Evolutionary conservation across 2,113 vertebrate genomes (phyloP).

Genomic region (Microtus oregoni): DNA sequence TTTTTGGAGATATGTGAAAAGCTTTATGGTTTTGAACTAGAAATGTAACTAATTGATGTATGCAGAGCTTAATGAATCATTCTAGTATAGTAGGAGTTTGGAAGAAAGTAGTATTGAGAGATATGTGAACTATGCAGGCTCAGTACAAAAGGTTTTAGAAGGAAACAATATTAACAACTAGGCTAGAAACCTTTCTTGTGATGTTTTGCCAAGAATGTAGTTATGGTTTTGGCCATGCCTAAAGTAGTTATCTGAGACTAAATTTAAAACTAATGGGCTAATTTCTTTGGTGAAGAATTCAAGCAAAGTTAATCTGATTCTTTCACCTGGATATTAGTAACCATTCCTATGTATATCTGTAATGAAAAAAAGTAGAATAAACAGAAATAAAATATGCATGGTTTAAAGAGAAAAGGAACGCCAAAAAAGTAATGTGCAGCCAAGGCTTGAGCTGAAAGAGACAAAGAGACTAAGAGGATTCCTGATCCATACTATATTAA

Average conservation of each 20-base stretch:
- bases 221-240: neutral
- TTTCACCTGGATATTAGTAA: neutral
- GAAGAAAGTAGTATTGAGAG: neutral
- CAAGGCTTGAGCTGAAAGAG: neutral
- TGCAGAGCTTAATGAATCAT: neutral
- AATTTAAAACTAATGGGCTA: neutral
- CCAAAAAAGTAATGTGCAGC: neutral
- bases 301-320: neutral
- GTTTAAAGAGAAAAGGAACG: neutral
- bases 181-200: neutral
- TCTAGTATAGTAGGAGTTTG: neutral
- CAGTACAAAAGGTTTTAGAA: neutral
- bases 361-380: neutral
- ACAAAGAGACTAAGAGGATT: neutral
- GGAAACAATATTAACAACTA: neutral
- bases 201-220: neutral
- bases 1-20: neutral
- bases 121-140: neutral
- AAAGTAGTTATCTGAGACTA: neutral
- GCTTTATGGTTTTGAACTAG: neutral
- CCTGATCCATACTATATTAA: neutral
- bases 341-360: neutral
- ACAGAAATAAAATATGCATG: neutral
- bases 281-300: neutral
- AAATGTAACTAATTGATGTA: neutral